Conservation (phyloP, 2,888 invertebrate species). For the Pterostichus madidus region DNA sequence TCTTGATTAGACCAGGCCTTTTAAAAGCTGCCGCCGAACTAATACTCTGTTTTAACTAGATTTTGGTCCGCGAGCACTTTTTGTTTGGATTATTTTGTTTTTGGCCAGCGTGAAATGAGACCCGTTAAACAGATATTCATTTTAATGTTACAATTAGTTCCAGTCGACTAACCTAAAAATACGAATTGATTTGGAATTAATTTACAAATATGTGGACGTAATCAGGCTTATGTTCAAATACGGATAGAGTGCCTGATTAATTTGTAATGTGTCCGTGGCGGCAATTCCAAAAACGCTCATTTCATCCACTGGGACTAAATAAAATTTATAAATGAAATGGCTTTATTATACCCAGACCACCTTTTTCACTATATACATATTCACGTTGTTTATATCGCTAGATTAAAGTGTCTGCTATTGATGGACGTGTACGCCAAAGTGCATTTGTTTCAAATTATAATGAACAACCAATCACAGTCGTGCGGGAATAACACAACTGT, state of each 20-base stretch:
- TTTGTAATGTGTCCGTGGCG: constrained; percentile 23
- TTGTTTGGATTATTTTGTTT: constrained; percentile 24
- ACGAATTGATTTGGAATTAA: constrained; percentile 41
- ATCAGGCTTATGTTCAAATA: constrained; percentile 40
- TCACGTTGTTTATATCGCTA: constrained; percentile 31
- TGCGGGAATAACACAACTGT: constrained; percentile 3
- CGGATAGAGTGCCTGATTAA: constrained; percentile 34
- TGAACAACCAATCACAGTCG: constrained; percentile 37
- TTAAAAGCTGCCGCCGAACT: neutral
- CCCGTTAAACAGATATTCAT: constrained; percentile 30
- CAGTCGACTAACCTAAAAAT: constrained; percentile 15
- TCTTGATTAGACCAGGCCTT: neutral
- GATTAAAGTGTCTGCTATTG: constrained; percentile 48
- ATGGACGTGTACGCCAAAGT: constrained; percentile 34
- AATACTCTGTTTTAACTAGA: constrained; percentile 13
- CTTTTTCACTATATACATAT: neutral
- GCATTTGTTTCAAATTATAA: constrained; percentile 46
- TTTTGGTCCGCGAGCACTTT: constrained; percentile 22
- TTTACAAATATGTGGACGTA: constrained; percentile 45
- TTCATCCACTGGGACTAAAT: constrained; percentile 6
- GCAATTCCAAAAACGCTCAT: constrained; percentile 36
- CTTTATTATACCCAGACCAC: constrained; percentile 26
- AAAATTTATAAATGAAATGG: constrained; percentile 49
- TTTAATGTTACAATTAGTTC: constrained; percentile 45
- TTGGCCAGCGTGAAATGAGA: constrained; percentile 32